Evolutionary conservation across 1,140 invertebrate genomes (phyloP), one percentile per base, ranked within the genome.

Genomic region (Bombus confusus): DNA sequence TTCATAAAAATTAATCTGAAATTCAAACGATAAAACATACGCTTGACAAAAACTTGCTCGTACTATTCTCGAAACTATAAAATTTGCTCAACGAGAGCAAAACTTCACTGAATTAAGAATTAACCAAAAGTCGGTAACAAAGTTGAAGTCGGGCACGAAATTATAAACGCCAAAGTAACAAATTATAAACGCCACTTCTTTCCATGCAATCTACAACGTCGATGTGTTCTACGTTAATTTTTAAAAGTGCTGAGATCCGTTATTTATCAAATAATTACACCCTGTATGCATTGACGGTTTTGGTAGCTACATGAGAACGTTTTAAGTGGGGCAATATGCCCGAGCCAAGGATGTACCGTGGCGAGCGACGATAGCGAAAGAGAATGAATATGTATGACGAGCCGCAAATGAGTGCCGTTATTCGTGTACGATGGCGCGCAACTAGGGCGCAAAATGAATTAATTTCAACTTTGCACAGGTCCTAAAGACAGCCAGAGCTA

Each of bases 391-490:
- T 92, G 89, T 87, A 93, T 92, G 86, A 88, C 79, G 74, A 25
- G 85, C 90, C 80, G 79, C 88, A 92, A 92, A 93, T 88, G 88
- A 88, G 83, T 85, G 80, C 86, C 80, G 87, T 87, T 90, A 85
- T 85, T 83, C 80, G 85, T 87, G 81, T 77, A 89, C 81, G 81
- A 87, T 83, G 86, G 79, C 87, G 81, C 76, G 77, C 82, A 91
- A 91, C 90, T 91, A 76, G 90, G 90, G 85, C 81, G 78, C 71
- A 86, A 87, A 92, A 90, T 92, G 87, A 92, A 92, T 93, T 92
- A 88, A 90, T 92, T 91, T 91, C 83, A 88, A 91, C 88, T 92
- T 91, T 86, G 82, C 83, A 64, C 78, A 68, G 52, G 83, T 69
- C 77, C 85, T 80, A 77, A 90, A 87, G 79, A 90, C 52, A 81